Percentiles rank a stretch among this genome's conserved stretches.
Conservation (phyloP, 2,113 vertebrate species). For the Myrmecophaga tridactyla region DNA sequence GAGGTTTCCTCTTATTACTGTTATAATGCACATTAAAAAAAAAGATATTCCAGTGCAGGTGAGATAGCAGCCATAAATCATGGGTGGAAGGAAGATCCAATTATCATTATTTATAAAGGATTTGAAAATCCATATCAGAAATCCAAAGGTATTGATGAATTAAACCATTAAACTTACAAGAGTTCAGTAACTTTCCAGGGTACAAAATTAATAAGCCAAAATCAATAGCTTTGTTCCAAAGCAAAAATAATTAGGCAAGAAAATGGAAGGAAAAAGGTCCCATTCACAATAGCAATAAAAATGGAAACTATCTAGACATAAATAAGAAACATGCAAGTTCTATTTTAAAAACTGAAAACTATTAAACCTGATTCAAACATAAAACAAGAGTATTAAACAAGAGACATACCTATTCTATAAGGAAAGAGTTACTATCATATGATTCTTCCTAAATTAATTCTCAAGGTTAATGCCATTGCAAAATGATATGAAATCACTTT, state of each 20-base stretch:
- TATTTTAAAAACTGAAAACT: conserved; percentile 11
- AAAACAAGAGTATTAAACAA: conserved; percentile 8
- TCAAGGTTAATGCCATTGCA: background rate
- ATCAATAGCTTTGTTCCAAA: background rate
- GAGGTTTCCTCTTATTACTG: background rate
- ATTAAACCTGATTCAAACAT: background rate
- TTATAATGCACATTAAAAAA: background rate
- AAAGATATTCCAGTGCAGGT: background rate
- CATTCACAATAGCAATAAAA: background rate
- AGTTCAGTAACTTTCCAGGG: background rate
- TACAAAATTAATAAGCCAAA: background rate
- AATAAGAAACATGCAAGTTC: background rate
- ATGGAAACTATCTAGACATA: background rate
- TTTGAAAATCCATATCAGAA: background rate
- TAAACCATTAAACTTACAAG: background rate
- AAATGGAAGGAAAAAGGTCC: background rate
- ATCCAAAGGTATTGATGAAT: background rate
- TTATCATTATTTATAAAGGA: background rate
- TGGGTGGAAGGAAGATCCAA: background rate
- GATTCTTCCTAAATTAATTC: background rate
- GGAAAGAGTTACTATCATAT: background rate
- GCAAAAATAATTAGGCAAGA: conserved; percentile 12
- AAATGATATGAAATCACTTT: background rate
- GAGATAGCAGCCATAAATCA: background rate
- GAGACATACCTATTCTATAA: background rate